Base-by-base conservation (phyloP, 2,888 invertebrate genomes). In the Drosophila aldrichi region DNA sequence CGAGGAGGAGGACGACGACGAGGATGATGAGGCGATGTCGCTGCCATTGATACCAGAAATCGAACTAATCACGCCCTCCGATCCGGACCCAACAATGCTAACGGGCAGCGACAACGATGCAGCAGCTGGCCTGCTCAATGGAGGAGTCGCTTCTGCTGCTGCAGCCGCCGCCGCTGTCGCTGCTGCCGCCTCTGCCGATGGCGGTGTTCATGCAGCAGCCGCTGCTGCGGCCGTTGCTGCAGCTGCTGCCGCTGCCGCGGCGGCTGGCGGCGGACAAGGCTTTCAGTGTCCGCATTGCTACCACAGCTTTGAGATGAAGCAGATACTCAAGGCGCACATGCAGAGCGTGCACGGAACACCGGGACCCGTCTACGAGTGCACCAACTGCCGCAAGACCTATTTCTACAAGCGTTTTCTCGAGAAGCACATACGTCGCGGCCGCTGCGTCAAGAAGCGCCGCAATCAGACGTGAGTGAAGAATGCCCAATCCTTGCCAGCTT, bases 401-500 rank as follows among this genome's bases (percentile, higher is more conserved):
- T 92, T 92, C 70, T 93, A 92, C 61, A 92, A 93, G 76, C 90
- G 93, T 10, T 93, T 93, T 72, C 84, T 93, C 6, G 93, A 92
- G 72, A 92, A 93, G 69, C 92, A 92, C 72, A 82, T 93, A n/a
- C 90, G 93, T 0, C 91, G 92, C 25, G 92, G 93, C 20, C 90
- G 92, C 16, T 92, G 92, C 67, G 92, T 92, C n/a, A 92, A 92
- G 59, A 92, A 92, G 72, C 87, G 93, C 48, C 91, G 92, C 55
- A 92, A 92, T 81, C 92, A 92, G 76, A 93, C 93, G 92, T 92
- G 72, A 90, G 92, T 82, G 22, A 22, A 2, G 16, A 18, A 3
- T 1, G 1, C 0, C 1, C 0, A 2, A 36, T 56, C 18, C 12
- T 1, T 2, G 18, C 3, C 10, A 40, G 16, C 1, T 32, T 20